Evolutionary conservation across 1,140 invertebrate genomes (phyloP), one percentile per base, ranked within the genome.

Genomic region (Pseudomyrmex dendroicus): DNA sequence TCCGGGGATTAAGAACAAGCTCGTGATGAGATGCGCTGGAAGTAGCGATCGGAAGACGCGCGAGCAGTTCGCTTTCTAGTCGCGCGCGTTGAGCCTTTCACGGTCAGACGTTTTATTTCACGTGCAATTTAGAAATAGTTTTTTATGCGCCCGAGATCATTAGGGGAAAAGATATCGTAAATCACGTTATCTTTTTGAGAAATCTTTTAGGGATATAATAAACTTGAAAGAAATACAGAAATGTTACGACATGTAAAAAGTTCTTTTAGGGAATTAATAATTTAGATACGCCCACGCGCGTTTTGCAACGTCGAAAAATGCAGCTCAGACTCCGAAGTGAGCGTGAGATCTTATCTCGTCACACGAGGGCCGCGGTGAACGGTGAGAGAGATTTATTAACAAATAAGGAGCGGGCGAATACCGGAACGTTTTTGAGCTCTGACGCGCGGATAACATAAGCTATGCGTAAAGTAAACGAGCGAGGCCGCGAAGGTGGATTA

Each of bases 1-100:
- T 87, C 86, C 59, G 54, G n/a, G 85, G 57, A 86, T 87, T 84
- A 84, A 73, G 67, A 76, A 22, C 54, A 66, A 66, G 20, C 68
- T 22, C 5, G 13, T 62, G 72, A 72, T 64, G 62, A 20, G 17
- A 15, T 10, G 22, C n/a, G 25, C 50, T 68, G 62, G 54, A 57
- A 64, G 48, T 35, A n/a, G n/a, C 15, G 17, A n/a, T 44, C 22
- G 3, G 8, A 74, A 61, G 17, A 22, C 20, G 8, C 46, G 25
- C 54, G 4, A 48, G 35, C 35, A 35, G 35, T 35, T 35, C 46
- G 15, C 44, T 59, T 22, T 15, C 20, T 50, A 46, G 10, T 72
- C 35, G 59, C 20, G 73, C n/a, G 57, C 17, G 54, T 76, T 74
- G 74, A 82, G 25, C 25, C 25, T 44, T 76, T 74, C 59, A 74